Evolutionary conservation across 2,113 vertebrate genomes (phyloP), one percentile per base, ranked within the genome.

Genomic region (Ceyx melanurus): DNA sequence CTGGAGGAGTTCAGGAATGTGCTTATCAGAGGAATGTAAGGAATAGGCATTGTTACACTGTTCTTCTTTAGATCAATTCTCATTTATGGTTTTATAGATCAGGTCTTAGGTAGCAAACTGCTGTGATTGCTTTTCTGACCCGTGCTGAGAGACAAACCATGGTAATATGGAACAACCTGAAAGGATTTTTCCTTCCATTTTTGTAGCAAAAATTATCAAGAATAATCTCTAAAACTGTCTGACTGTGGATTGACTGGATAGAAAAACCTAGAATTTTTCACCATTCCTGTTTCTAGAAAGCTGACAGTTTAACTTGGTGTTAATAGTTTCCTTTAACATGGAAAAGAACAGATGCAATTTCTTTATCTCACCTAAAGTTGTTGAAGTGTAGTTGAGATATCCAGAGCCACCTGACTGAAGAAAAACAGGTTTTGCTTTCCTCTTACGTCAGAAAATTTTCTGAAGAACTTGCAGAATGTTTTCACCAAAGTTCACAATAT

Each of bases 21-120:
- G 67, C 66, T 95, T 94, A 76, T 88, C 74, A 71, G 73, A 77
- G 79, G 62, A 95, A 86, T 94, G 58, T 88, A 79, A 93, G 89
- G 72, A 95, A 68, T 71, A 97, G 45, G 22, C 73, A 65, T 89
- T 88, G 68, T 92, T 91, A 43, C 26, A 26, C 51, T 53, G 28
- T 75, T 94, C 28, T 48, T 90, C 50, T 96, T 95, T 64, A 81
- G 29, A 73, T 83, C 37, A 73, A 33, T 89, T 88, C 91, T 88
- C 35, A n/a, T 72, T 86, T 83, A 42, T 51, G 70, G 42, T 77
- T 95, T 10, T 66, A 82, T 51, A 92, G 71, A 31, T 53, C 58
- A 86, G 45, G 56, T 76, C 70, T 72, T 82, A n/a, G 10, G 42
- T 89, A 75, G 74, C 62, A 83, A 43, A 71, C 23, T 42, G 42